Evolutionary conservation across 2,888 invertebrate genomes (phyloP), one percentile per base, ranked within the genome.

Genomic region (Conomelus anceps): DNA sequence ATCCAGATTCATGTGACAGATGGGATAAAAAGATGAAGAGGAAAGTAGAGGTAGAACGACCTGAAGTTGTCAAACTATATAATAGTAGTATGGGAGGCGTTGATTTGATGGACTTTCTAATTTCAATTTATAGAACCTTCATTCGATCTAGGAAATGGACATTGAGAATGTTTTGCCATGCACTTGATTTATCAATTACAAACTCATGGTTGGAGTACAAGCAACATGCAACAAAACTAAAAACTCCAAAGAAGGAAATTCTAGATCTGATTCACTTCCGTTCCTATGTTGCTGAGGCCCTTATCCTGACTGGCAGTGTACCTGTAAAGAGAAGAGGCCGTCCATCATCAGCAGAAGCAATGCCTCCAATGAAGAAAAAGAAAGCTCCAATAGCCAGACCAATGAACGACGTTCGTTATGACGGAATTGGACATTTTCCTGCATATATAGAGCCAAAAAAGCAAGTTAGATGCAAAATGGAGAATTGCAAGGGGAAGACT

Each of bases 71-170:
- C 17, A 63, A 86, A 41, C 22, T 88, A 9, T 90, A 91, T 85
- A 91, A 90, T 24, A 22, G 84, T 22, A 87, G 24, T 22, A 89
- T 91, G 90, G 90, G 88, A 22, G 89, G 89, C 22, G 89, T 90
- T n/a, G 90, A 91, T 86, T 89, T 89, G 23, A 22, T 86, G 17
- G 90, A 91, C 84, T 84, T 89, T n/a, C 23, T 90, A 0, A 89
- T 90, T 41, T 88, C 89, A 22, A 26, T 89, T 22, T 91, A 91
- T 85, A 85, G 90, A 87, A 89, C 26, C 4, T 88, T 26, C 88
- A 90, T 90, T 23, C 84, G 89, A 11, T 88, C 89, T 9, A 89
- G 29, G 86, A 90, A 90, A 85, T 89, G 90, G 90, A 90, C 90
- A 0, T 22, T 90, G 22, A 11, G 90, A 17, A 84, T 90, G 86